phyloP scores from a whole-genome alignment of 92 coral and sea anemone species.

The Montipora capitata region DNA sequence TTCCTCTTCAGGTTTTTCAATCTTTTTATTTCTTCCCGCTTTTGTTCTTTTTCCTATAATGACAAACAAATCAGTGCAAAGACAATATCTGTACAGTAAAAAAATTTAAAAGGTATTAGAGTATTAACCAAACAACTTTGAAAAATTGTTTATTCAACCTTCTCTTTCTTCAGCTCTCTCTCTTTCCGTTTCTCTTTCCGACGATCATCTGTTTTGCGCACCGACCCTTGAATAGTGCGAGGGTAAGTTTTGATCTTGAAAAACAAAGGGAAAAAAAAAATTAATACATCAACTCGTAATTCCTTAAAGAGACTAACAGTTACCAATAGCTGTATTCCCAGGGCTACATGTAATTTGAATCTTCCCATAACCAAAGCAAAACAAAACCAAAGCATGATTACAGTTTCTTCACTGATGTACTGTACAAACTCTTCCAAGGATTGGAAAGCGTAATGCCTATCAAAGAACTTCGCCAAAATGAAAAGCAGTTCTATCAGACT shows the following conservation, averaged over 20 bases:
- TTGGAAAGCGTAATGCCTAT: no score
- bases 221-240: constrained; percentile 91
- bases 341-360: no score
- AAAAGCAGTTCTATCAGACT: neutral
- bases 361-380: no score
- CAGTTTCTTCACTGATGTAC: no score
- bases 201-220: constrained; percentile 87
- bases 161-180: constrained; percentile 84
- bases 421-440: no score
- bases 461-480: no score
- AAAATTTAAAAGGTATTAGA: neutral
- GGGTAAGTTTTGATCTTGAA: constrained; percentile 94
- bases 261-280: neutral
- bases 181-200: constrained; percentile 91
- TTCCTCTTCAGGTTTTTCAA: constrained; percentile 95
- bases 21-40: constrained; percentile 92
- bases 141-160: constrained; percentile 57
- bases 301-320: no score
- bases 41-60: constrained; percentile 94
- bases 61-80: neutral
- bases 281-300: no score
- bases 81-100: neutral
- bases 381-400: no score
- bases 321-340: no score
- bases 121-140: neutral